Conservation (phyloP, 2,113 vertebrate genomes). For the Noturus placidus region DNA sequence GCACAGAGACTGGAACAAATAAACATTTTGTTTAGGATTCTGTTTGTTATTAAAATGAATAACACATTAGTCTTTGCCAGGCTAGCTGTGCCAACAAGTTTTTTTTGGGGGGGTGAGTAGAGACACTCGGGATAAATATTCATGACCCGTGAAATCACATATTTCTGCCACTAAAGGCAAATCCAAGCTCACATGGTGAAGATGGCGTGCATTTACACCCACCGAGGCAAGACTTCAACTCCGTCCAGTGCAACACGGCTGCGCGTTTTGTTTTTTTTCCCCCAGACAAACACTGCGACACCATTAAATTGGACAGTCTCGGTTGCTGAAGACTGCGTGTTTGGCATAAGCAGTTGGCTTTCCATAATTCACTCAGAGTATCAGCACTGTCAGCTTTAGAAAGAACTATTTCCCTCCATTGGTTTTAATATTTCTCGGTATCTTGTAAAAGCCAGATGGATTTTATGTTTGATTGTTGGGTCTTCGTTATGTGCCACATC, state of each 20-base stretch:
- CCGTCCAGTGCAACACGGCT: conserved; percentile 59
- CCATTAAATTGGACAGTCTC: conserved; percentile 64
- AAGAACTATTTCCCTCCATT: neutral
- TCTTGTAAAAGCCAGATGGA: neutral
- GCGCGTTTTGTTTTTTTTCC: conserved; percentile 26
- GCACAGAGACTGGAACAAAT: neutral
- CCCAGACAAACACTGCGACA: conserved; percentile 54
- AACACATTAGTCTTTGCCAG: neutral
- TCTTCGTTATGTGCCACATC: neutral
- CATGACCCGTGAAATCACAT: neutral
- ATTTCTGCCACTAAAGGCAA: conserved; percentile 32
- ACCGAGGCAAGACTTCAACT: conserved; percentile 55
- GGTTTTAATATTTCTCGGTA: neutral
- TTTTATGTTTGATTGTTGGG: neutral
- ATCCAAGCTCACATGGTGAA: conserved; percentile 47
- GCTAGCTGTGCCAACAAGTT: neutral
- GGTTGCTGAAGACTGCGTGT: neutral
- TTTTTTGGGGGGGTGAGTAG: conserved; percentile 13
- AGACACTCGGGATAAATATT: neutral
- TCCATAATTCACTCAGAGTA: neutral
- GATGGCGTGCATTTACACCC: neutral
- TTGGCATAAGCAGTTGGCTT: conserved; percentile 11
- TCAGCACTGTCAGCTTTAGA: neutral
- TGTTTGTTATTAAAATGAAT: neutral
- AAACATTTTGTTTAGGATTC: neutral